Percentiles rank a stretch among this genome's conserved stretches.
Evolutionary conservation across 1,140 invertebrate genomes (phyloP).

Genomic region (Caenorhabditis brenneri): DNA sequence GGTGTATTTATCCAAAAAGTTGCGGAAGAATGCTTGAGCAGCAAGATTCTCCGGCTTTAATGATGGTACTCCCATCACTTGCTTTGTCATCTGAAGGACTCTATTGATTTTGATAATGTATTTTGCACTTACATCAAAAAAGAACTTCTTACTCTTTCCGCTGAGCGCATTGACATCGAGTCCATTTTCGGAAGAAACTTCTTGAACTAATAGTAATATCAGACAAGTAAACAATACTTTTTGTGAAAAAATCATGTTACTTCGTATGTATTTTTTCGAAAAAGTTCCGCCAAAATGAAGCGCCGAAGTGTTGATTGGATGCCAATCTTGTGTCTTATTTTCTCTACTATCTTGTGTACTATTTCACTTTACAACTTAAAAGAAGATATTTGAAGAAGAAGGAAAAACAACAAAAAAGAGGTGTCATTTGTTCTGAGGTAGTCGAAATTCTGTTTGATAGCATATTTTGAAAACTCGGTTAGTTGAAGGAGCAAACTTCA

Average conservation of each 20-base stretch:
- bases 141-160: slow-evolving; percentile 45
- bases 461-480: too few relatives aligned
- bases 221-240: neutral
- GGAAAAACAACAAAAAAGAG: slow-evolving; percentile 1
- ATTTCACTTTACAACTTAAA: slow-evolving; percentile 30
- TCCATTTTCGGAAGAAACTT: slow-evolving; percentile 11
- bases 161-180: slow-evolving; percentile 43
- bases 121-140: slow-evolving; percentile 46
- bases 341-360: neutral
- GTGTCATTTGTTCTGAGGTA: slow-evolving; percentile 1
- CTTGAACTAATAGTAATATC: neutral
- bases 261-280: neutral
- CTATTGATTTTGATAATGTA: too few relatives aligned
- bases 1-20: slow-evolving; percentile 44
- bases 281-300: slow-evolving; percentile 12
- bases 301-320: neutral
- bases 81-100: slow-evolving; percentile 49
- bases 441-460: too few relatives aligned
- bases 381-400: neutral
- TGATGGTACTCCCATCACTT: slow-evolving; percentile 48
- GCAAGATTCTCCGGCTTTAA: slow-evolving; percentile 50
- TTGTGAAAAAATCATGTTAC: neutral
- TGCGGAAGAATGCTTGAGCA: slow-evolving; percentile 47
- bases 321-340: neutral
- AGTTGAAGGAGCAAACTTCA: too few relatives aligned